These are phyloP conservation scores for Lasioglossum leucozonium DNA, from an alignment of 2,888 invertebrate genomes.

Conservation along the genomic window DNA sequence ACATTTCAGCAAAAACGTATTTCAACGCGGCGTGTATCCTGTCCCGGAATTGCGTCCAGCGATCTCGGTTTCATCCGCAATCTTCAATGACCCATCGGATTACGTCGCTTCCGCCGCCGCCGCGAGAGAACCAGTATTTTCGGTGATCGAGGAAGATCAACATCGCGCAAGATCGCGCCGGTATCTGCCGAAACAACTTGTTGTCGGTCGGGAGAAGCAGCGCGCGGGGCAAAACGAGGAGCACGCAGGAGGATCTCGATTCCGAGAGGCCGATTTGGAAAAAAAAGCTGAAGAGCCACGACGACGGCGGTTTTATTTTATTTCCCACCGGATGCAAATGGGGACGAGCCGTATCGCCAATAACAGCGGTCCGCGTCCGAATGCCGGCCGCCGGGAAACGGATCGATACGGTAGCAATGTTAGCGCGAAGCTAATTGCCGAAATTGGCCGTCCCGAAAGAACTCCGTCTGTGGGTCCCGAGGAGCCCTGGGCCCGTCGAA, in stretches of 20 bases:
- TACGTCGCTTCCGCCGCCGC: neutral
- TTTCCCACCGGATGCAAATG: conserved; percentile 14
- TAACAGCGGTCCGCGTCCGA: neutral
- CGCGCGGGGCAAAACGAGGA: neutral
- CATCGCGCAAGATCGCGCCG: neutral
- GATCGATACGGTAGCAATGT: conserved; percentile 70
- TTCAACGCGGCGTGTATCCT: too few species aligned
- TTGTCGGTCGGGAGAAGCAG: neutral
- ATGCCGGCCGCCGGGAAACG: conserved; percentile 53
- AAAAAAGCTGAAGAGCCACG: neutral
- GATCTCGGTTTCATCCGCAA: neutral
- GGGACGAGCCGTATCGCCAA: neutral
- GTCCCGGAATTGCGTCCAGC: too few species aligned
- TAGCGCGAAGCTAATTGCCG: conserved; percentile 77
- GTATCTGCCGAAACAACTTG: neutral
- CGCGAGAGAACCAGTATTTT: neutral
- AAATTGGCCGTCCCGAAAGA: conserved; percentile 76
- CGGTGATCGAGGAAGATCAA: neutral
- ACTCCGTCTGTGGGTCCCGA: conserved; percentile 49
- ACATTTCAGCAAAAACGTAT: too few species aligned
- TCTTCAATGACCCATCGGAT: neutral
- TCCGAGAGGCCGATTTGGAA: neutral
- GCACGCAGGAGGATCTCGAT: neutral
- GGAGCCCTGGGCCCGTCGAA: conserved; percentile 17
- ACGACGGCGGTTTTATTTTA: neutral